Evolutionary conservation across 2,113 vertebrate species (phyloP), one percentile per base, ranked within the genome.

Genomic region (Mus spicilegus): DNA sequence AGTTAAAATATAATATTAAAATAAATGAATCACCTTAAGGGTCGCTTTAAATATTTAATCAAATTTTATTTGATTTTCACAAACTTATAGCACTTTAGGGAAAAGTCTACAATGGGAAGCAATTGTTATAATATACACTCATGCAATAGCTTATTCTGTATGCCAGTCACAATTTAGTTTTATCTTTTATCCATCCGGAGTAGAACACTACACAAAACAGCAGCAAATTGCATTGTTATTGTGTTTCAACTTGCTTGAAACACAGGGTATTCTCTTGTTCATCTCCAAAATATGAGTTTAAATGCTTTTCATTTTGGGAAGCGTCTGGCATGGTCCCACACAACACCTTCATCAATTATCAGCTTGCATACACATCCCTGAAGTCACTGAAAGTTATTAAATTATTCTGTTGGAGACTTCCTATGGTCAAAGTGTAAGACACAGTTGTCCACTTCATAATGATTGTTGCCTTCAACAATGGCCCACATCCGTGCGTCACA

Each of bases 61-160:
- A 94, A 89, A 91, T 85, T 97, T 96, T 90, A 96, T 88, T 95
- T 96, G 87, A 95, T 90, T 97, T 97, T 90, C 49, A 85, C 67
- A 94, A 92, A 90, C 81, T 94, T 80, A 51, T 51, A 90, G 72
- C 49, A 61, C 67, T 95, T 80, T 70, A 93, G 78, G 76, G 91
- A 94, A 63, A 67, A 12, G 26, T 89, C 10, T 7, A 58, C 72
- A 51, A 28, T 61, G 49, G 61, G 88, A 90, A 96, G n/a, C 46
- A 86, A n/a, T 84, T 63, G n/a, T 77, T 90, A 73, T n/a, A 92
- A 56, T 81, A 54, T 56, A 7, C 36, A 92, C 58, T 33, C 19
- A 42, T 28, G 49, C 3, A 85, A 72, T 94, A 85, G 82, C 54
- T 90, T 90, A 80, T 78, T 92, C 80, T 89, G 7, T 30, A 39